Evolutionary conservation across 1,140 invertebrate genomes (phyloP), one percentile per base, ranked within the genome.

Genomic region (Nilaparvata lugens): DNA sequence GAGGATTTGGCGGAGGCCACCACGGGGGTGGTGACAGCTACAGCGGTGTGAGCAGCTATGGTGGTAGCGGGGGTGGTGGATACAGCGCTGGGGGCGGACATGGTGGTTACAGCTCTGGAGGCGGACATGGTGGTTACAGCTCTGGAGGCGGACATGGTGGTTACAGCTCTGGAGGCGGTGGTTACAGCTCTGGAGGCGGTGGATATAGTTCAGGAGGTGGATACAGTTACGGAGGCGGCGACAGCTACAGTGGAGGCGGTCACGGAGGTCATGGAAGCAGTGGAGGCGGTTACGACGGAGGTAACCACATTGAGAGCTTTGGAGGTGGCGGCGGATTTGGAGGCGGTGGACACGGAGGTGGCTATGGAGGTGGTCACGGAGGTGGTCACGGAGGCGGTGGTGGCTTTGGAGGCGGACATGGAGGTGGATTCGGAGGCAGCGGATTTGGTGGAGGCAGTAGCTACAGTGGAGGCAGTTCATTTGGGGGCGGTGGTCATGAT

Each of bases 11-110:
- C 13, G 55, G 43, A 2, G 35, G 55, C 2, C 35, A n/a, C n/a
- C n/a, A 43, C 4, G 55, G 55, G 38, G 13, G 56, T 13, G 60
- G 60, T 19, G 60, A 53, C 21, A 23, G 54, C 5, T 56, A 43
- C 13, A 35, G 55, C 0, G 54, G 54, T 13, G 56, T 55, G 2
- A 28, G 2, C 2, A 43, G 52, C 9, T 48, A 48, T 11, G 42
- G 42, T 23, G 3, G 19, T 14, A 51, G 60, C 2, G 28, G 45
- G 19, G 51, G 23, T 1, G 59, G 59, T 18, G 59, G 52, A 40
- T 38, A 59, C 35, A 38, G 51, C 2, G 23, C 35, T 35, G 52
- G 58, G 14, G 48, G 5, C 1, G 52, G 57, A 25, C 45, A 45
- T n/a, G 23, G 25, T 13, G 21, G 25, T 21, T 35, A 31, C 18